These are phyloP conservation scores for Sinohyriopsis cumingii DNA, from an alignment of 2,888 invertebrate genomes.

Conservation along the genomic window DNA sequence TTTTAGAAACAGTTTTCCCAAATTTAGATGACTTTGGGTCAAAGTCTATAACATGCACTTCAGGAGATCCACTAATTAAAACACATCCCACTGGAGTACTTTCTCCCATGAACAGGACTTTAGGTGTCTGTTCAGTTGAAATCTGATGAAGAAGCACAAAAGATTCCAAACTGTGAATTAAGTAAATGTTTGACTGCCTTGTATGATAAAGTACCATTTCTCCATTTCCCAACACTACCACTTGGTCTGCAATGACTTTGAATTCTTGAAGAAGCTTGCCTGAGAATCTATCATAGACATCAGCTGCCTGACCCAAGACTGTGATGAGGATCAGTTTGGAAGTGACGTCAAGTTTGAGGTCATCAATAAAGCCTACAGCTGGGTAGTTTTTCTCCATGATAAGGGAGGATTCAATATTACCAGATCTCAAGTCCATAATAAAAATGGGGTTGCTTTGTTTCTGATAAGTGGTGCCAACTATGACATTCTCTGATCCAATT, in stretches of 20 bases:
- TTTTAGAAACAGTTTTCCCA: slow-evolving; percentile 22
- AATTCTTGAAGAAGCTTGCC: slow-evolving; percentile 42
- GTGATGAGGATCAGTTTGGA: slow-evolving; percentile 30
- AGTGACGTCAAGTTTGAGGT: slow-evolving; percentile 38
- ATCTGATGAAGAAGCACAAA: slow-evolving; percentile 32
- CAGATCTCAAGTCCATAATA: slow-evolving; percentile 38
- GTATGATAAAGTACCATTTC: slow-evolving; percentile 33
- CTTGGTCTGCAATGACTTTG: slow-evolving; percentile 34
- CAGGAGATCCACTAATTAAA: slow-evolving; percentile 19
- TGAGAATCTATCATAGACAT: slow-evolving; percentile 33
- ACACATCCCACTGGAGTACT: slow-evolving; percentile 20
- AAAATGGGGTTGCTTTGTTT: slow-evolving; percentile 41
- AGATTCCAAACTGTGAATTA: slow-evolving; percentile 23
- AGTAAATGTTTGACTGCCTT: slow-evolving; percentile 35
- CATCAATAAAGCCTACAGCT: slow-evolving; percentile 46
- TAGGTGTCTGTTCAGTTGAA: slow-evolving; percentile 22
- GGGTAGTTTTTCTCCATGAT: slow-evolving; percentile 44
- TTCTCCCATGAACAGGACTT: slow-evolving; percentile 13
- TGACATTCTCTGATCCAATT: slow-evolving; percentile 27
- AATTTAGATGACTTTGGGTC: slow-evolving; percentile 18
- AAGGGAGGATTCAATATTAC: slow-evolving; percentile 33
- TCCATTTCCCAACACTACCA: slow-evolving; percentile 30
- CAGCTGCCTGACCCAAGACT: slow-evolving; percentile 31
- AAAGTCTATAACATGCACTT: slow-evolving; percentile 26
- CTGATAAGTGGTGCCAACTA: slow-evolving; percentile 45